Evolutionary conservation across 2,797 vertebrate species (phyloP), one percentile per base, ranked within the genome.

Genomic region (Spinibarbus caldwelli): DNA sequence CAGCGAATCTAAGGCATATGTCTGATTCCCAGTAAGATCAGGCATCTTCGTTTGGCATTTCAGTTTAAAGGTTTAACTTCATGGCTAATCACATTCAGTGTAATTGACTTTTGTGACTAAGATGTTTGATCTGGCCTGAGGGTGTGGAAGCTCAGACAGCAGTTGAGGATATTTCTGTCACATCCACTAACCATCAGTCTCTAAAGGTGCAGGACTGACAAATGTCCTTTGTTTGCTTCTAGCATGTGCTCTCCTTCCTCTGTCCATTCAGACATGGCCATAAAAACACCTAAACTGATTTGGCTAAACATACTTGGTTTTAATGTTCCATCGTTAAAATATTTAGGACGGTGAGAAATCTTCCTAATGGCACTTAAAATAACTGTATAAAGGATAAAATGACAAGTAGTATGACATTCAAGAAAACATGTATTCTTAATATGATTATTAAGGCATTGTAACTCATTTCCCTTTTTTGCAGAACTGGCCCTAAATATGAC

Each of bases 171-270:
- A 88, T 90, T 88, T 88, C 49, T 85, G 86, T 83, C 75, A 70
- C 67, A 45, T 88, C 64, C 21, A 68, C 59, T 87, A 68, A 86
- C 8, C 78, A 34, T 89, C 85, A 85, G 10, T 29, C 41, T 75
- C 64, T 85, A 79, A 80, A 89, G 85, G 88, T 89, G 86, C 86
- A 77, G 79, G 43, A 81, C 80, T 79, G 78, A 88, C 79, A 90
- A 86, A 85, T 34, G 31, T 14, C 26, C 81, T 82, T 62, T 81
- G 57, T 85, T 80, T 67, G 31, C 52, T 36, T 19, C 14, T n/a
- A 29, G 52, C 68, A 83, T 41, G 67, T 59, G 62, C 72, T 81
- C 34, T 81, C 75, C 34, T 82, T n/a, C 64, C 26, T 31, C 21
- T 68, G 62, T 31, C 59, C 62, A 57, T 66, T 68, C 72, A 75